Base-by-base conservation (phyloP, 2,797 vertebrate species). In the Astyanax mexicanus region DNA sequence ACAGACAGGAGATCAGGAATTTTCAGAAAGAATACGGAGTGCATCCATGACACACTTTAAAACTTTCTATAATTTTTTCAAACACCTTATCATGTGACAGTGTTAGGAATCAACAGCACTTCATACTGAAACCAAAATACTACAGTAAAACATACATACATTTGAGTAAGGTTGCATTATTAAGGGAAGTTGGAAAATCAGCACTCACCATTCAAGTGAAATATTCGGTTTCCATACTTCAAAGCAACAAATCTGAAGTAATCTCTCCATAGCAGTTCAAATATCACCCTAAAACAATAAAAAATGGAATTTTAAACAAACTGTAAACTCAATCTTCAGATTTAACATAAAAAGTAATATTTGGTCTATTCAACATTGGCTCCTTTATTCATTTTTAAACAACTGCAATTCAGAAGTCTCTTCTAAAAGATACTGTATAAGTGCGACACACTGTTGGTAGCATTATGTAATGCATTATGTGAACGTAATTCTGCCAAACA, bases 231-330 rank as follows among this genome's bases (percentile, higher is more conserved):
- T 85, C 94, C 92, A 0, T 92, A 95, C 82, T 95, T 96, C 60
- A 93, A 78, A 29, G 83, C 92, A 70, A 96, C 92, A 77, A 95
- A 95, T 72, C 84, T 92, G 80, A 96, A 95, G 81, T 95, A 96
- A 88, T 96, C 94, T 58, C 94, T 88, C 95, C 94, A 95, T 12
- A 94, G 67, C 69, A 96, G 92, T 17, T 96, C 94, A 90, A 95
- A 96, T 75, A 95, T 86, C 23, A 96, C 92, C 95, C 95, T 95
- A 79, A 9, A 62, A 37, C 9, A 79, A 4, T 79, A 69, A 25
- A 12, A 0, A 2, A 12, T 3, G 10, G 17, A 23, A 2, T 3
- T 19, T 15, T 32, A 44, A 35, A 11, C 42, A 67, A 1, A 42
- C 35, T n/a, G 32, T 27, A 71, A 21, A 2, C 12, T 42, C 6